Base-by-base conservation (phyloP, 2,113 vertebrate species). In the Mormyrus iriodes region DNA sequence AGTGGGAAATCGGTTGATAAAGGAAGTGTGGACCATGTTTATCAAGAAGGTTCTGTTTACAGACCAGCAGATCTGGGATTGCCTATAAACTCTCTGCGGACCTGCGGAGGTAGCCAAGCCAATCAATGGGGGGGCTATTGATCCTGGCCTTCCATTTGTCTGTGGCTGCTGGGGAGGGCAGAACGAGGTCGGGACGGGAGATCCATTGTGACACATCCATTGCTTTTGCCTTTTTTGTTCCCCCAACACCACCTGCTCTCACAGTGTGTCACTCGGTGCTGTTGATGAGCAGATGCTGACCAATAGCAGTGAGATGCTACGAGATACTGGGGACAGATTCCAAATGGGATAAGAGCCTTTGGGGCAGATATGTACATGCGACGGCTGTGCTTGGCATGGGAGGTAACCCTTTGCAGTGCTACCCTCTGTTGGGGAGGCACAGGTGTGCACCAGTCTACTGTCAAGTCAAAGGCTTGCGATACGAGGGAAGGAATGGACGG, bases 401-500 rank as follows among this genome's bases (percentile, higher is more conserved):
- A 39, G 42, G 52, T 82, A 84, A 86, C 27, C 49, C 90, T 90
- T 69, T 79, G 91, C 49, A 84, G 87, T 91, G 79, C 35, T 21
- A 4, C 79, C 10, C 83, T 85, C 15, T 31, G 35, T 24, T 46
- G 44, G 15, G 10, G 84, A 86, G 84, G 84, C 21, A 48, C 48
- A 44, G 0, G 8, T 21, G 39, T 44, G 46, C 13, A 4, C 8
- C 82, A 10, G 39, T 8, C 44, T 89, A 79, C 84, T 42, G 19
- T 31, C n/a, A 76, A 85, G 88, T 90, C 31, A 86, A 21, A 31
- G 73, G 92, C 51, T 89, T 92, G 89, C 88, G 88, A 86, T 13
- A 48, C 86, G 84, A 88, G 90, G 89, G 53, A 73, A 61, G 3
- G 15, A 46, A 39, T 88, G 91, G 93, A 90, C 89, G 88, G 92